These are phyloP conservation scores for Monomorium pharaonis DNA, from an alignment of 1,140 invertebrate species.

Conservation along the genomic window DNA sequence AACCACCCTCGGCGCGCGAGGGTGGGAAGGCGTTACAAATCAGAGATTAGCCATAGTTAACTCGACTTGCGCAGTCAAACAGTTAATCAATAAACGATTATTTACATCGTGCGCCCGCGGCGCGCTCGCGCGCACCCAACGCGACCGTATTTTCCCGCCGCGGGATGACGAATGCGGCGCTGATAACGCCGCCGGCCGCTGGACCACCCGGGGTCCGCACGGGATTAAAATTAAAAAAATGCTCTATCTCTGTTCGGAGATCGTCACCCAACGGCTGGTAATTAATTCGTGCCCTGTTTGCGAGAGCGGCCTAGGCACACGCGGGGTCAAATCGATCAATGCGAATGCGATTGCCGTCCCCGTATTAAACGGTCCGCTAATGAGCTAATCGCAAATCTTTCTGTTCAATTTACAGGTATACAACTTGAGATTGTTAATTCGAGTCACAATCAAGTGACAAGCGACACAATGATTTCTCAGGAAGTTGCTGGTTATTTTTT, in stretches of 20 bases:
- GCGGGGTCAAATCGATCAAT: neutral
- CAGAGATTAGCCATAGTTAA: constrained; percentile 86
- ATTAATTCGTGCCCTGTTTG: constrained; percentile 41
- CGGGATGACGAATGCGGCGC: constrained; percentile 51
- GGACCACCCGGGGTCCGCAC: constrained; percentile 5
- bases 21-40: constrained; percentile 83
- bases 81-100: constrained; percentile 86
- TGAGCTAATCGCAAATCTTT: neutral
- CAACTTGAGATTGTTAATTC: neutral
- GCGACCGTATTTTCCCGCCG: constrained; percentile 49
- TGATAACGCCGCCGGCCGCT: constrained; percentile 48
- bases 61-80: constrained; percentile 85
- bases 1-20: constrained; percentile 56
- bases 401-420: constrained; percentile 2
- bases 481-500: neutral
- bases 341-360: neutral
- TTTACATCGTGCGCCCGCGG: constrained; percentile 79
- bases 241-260: constrained; percentile 23
- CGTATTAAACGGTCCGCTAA: neutral
- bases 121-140: constrained; percentile 15
- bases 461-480: neutral
- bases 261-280: constrained; percentile 13
- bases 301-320: neutral
- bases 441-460: neutral
- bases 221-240: constrained; percentile 48